Base-by-base conservation (phyloP, 2,113 vertebrate genomes). In the Oncorhynchus masou region DNA sequence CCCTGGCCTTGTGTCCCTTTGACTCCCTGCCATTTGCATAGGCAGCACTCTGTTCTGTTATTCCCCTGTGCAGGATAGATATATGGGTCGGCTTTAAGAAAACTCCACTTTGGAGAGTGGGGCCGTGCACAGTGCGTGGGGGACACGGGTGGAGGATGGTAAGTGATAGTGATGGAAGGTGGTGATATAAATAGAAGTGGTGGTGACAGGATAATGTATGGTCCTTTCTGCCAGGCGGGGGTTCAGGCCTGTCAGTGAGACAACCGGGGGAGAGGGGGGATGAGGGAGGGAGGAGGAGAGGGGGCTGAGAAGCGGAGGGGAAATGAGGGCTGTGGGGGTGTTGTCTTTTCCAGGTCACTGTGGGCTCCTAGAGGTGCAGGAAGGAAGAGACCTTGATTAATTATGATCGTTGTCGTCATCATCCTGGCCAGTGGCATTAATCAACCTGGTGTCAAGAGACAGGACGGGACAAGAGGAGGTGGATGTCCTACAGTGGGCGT, bases 201-300 rank as follows among this genome's bases (percentile, higher is more conserved):
- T 88, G 93, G 91, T 93, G 93, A 90, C 93, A 93, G 92, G 92
- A 94, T 94, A 94, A 94, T 94, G 88, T 92, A 94, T 94, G 90
- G 90, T 79, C 90, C 88, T 86, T 92, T 88, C 86, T 88, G 83
- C 91, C 68, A 83, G 86, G 87, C 91, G 79, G 88, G 86, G 89
- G 90, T 91, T 91, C 91, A 89, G 91, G 87, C 90, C 90, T 93
- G 93, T 92, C 92, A 94, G 84, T 70, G 87, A 92, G 90, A 92
- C 81, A 27, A 79, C 85, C 79, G 59, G 25, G 31, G 25, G 29
- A 49, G 49, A 75, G 59, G 74, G 62, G 68, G 27, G 70, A 68
- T 57, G 49, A 48, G n/a, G 70, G 71, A 74, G 76, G 81, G 85
- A 84, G 78, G 81, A 86, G 88, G 86, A 5, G 24, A 16, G 25